Evolutionary conservation across 2,888 invertebrate genomes (phyloP), one percentile per base, ranked within the genome.

Genomic region (Helleia helle): DNA sequence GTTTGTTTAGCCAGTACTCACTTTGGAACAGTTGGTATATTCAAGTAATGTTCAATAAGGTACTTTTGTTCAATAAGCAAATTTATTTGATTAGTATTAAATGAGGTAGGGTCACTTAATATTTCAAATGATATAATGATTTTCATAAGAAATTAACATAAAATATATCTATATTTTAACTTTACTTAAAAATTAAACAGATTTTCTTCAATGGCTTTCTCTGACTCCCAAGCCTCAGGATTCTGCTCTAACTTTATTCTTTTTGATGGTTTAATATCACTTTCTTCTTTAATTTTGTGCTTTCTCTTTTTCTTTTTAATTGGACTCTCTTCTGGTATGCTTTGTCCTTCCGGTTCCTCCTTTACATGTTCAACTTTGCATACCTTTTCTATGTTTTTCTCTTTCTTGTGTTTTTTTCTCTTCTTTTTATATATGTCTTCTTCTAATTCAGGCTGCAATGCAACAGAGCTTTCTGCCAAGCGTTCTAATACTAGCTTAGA

Each of bases 181-280:
- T 40, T 36, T 39, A 34, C 11, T 61, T 57, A 77, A 60, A 71
- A 77, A 50, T 67, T 71, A 58, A 81, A 81, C 36, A 81, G 66
- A 50, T 66, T 80, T 54, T 76, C 62, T 54, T 75, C 74, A 48
- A 80, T 80, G 14, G 73, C 73, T 50, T 69, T 62, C 46, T 73
- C 79, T 0, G 76, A 77, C 4, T 72, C 79, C 81, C 80, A 80
- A 1, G 61, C 62, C 38, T 65, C 71, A 18, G 59, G 58, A 27
- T 65, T 61, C 11, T 54, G 56, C 24, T 71, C 58, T 38, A 59
- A 53, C 52, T 71, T 74, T 8, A 53, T 49, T 34, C 47, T 47
- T 50, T 71, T 73, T 0, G 43, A 28, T 46, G 59, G 64, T 26
- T 57, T 62, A 1, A 42, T 27, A 3, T 42, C 38, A 1, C 46